These are phyloP conservation scores for Peromyscus nudipes DNA, from an alignment of 2,797 vertebrate species.

Conservation along the genomic window DNA sequence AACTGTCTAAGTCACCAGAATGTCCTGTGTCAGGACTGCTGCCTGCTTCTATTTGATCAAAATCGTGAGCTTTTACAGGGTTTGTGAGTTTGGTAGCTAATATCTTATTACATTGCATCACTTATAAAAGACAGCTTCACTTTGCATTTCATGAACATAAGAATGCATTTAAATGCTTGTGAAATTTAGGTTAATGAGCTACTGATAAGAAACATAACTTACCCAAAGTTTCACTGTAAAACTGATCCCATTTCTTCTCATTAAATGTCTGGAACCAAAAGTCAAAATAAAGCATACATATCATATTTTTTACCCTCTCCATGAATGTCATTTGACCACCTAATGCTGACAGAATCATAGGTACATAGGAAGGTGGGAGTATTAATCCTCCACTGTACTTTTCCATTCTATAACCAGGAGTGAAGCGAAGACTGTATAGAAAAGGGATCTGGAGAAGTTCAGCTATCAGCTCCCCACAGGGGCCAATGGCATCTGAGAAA, in stretches of 20 bases:
- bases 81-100: neutral
- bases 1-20: neutral
- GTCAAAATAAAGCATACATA: constrained; percentile 80
- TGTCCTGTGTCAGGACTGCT: neutral
- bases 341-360: constrained; percentile 59
- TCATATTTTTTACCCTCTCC: constrained; percentile 83
- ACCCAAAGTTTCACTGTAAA: constrained; percentile 85
- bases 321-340: no score
- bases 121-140: neutral
- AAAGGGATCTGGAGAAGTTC: constrained; percentile 87
- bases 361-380: constrained; percentile 86
- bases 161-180: fast-evolving
- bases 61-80: no score
- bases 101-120: neutral
- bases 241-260: constrained; percentile 76
- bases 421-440: constrained; percentile 84
- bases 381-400: constrained; percentile 84
- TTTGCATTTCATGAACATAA: neutral
- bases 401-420: constrained; percentile 80
- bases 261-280: constrained; percentile 72
- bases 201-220: constrained; percentile 52
- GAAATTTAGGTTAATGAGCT: fast-evolving
- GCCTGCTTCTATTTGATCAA: neutral
- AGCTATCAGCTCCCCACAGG: constrained; percentile 86
- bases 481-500: constrained; percentile 79